A percentile compares a stretch with the other conserved stretches of the same genome.
Evolutionary conservation across 2,797 vertebrate genomes (phyloP).

Genomic region (Smutsia temminckii): DNA sequence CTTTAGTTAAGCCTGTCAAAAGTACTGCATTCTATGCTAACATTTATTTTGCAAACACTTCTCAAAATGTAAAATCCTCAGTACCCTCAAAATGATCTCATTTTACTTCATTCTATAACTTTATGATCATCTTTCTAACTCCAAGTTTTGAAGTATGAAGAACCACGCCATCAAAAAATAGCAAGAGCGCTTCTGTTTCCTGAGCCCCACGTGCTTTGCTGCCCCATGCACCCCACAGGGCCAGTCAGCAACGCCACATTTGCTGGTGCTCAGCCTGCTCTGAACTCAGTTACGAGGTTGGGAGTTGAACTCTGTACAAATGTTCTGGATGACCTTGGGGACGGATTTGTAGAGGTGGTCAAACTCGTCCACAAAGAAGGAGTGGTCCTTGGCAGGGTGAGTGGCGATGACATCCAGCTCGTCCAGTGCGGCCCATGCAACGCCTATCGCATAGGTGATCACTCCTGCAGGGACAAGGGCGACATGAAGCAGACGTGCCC

Average conservation of each 20-base stretch:
- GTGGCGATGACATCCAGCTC: constrained; percentile 97
- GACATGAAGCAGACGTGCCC: not conserved
- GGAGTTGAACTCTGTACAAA: constrained; percentile 98
- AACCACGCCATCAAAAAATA: not conserved
- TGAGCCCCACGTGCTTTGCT: not conserved
- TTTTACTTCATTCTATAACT: not conserved
- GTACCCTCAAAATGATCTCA: not conserved
- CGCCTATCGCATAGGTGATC: constrained; percentile 95
- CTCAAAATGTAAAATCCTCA: not conserved
- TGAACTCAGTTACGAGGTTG: constrained; percentile 94
- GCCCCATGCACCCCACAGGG: not conserved
- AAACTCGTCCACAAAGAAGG: constrained; percentile 98
- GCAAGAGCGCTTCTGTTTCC: not conserved
- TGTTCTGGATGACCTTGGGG: constrained; percentile 94
- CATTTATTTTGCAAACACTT: constrained; percentile 42
- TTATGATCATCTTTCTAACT: constrained; percentile 29
- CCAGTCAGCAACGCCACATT: not conserved
- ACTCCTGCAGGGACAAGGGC: constrained; percentile 87
- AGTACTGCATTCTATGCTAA: not conserved
- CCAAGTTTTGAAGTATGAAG: constrained; percentile 60
- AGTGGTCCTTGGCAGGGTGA: constrained; percentile 94
- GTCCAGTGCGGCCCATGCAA: constrained; percentile 97
- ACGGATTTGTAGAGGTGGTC: constrained; percentile 94
- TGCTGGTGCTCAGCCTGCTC: not conserved
- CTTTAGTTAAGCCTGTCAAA: not conserved